These are phyloP conservation scores for Agrochola lota DNA, from an alignment of 2,888 invertebrate species.

Conservation along the genomic window DNA sequence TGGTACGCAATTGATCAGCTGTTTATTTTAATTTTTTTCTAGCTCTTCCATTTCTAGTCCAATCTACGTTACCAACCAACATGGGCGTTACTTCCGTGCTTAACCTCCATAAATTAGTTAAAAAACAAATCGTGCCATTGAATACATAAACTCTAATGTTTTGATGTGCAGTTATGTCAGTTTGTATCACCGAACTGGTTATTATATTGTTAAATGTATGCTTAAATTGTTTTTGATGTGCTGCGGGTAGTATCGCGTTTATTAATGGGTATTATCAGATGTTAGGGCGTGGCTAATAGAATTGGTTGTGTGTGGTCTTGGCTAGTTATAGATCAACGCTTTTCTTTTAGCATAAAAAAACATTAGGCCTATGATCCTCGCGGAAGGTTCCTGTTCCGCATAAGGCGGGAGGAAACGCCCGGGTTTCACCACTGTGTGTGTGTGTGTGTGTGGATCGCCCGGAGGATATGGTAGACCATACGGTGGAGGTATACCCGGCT, in stretches of 20 bases:
- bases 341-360: not conserved
- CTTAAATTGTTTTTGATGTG: slow-evolving; percentile 78
- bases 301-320: slow-evolving; percentile 47
- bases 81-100: slow-evolving; percentile 84
- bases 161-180: slow-evolving; percentile 81
- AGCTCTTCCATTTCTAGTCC: slow-evolving; percentile 59
- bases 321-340: not conserved
- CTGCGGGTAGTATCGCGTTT: slow-evolving; percentile 77
- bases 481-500: too few relatives aligned
- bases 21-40: not conserved
- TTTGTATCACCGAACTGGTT: slow-evolving; percentile 71
- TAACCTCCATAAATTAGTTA: slow-evolving; percentile 88
- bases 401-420: too few relatives aligned
- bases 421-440: too few relatives aligned
- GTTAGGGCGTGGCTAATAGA: slow-evolving; percentile 56
- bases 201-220: slow-evolving; percentile 80
- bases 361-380: too few relatives aligned
- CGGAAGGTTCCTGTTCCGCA: too few relatives aligned
- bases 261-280: slow-evolving; percentile 64
- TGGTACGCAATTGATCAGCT: not conserved
- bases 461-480: too few relatives aligned
- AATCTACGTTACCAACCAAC: slow-evolving; percentile 59
- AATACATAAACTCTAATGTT: slow-evolving; percentile 83
- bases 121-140: slow-evolving; percentile 88
- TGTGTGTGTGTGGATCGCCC: too few relatives aligned